phyloP scores from a whole-genome alignment of 2,888 invertebrate genomes.

The Perdita meconis region DNA sequence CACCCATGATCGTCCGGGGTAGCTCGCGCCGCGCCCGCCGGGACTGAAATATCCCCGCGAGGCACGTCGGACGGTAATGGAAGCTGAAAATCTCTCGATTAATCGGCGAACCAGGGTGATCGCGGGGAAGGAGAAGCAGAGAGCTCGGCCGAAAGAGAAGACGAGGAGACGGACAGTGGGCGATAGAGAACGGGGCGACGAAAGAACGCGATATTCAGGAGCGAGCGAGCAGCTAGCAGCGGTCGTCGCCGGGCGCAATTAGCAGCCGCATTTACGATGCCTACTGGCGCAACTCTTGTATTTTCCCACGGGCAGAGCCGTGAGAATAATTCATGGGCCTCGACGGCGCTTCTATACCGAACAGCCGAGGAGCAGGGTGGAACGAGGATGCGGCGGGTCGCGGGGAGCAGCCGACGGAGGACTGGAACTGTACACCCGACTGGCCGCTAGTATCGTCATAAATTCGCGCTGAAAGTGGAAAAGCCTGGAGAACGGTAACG shows the following conservation, averaged over 20 bases:
- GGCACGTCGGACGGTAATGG: slow-evolving; percentile 24
- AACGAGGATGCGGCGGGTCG: slow-evolving; percentile 35
- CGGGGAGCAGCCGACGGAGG: slow-evolving; percentile 22
- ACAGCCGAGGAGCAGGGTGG: slow-evolving; percentile 45
- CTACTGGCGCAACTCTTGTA: slow-evolving; percentile 80
- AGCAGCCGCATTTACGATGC: slow-evolving; percentile 82
- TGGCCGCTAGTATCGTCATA: slow-evolving; percentile 65
- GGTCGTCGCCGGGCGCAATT: slow-evolving; percentile 78
- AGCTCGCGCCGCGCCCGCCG: slow-evolving; percentile 9
- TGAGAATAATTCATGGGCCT: slow-evolving; percentile 83
- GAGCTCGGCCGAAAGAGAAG: neutral
- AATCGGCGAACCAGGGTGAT: slow-evolving; percentile 35
- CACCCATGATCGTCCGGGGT: slow-evolving; percentile 15
- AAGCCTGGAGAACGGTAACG: slow-evolving; percentile 55
- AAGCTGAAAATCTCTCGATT: slow-evolving; percentile 53
- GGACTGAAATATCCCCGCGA: slow-evolving; percentile 18
- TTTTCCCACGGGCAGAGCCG: slow-evolving; percentile 83
- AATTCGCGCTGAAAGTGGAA: slow-evolving; percentile 71
- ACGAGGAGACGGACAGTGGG: neutral
- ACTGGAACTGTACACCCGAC: slow-evolving; percentile 50
- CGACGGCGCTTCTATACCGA: slow-evolving; percentile 69
- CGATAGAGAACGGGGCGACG: neutral
- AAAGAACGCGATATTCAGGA: slow-evolving; percentile 53
- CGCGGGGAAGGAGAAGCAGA: neutral
- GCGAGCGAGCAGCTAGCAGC: slow-evolving; percentile 40